These are phyloP conservation scores for Hylaeus anthracinus DNA, from an alignment of 1,140 invertebrate genomes.

Conservation along the genomic window DNA sequence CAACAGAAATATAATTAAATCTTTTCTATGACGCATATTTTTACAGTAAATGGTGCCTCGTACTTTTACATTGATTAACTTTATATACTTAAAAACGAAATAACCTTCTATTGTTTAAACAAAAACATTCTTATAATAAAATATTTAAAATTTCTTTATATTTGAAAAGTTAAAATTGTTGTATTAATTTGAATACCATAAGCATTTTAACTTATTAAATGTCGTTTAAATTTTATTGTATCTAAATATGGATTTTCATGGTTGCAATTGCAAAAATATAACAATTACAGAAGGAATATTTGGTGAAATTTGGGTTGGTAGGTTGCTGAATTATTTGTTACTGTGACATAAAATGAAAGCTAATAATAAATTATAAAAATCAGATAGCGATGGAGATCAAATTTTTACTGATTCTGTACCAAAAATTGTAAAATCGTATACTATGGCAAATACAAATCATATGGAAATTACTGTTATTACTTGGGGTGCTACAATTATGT, in stretches of 20 bases:
- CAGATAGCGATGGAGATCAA: slow-evolving; percentile 13
- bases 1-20: slow-evolving; percentile 34
- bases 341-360: neutral
- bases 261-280: slow-evolving; percentile 63
- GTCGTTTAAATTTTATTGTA: neutral
- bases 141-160: neutral
- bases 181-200: slow-evolving; percentile 1
- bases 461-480: slow-evolving; percentile 83
- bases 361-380: slow-evolving; percentile 20
- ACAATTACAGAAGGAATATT: slow-evolving; percentile 69
- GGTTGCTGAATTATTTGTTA: slow-evolving; percentile 1
- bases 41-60: neutral
- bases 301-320: slow-evolving; percentile 65
- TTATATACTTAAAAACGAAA: neutral
- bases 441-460: slow-evolving; percentile 80
- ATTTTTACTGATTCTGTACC: slow-evolving; percentile 8
- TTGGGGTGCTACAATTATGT: slow-evolving; percentile 86
- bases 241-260: slow-evolving; percentile 55
- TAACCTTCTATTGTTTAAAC: slow-evolving; percentile 37
- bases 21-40: slow-evolving; percentile 20
- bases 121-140: neutral
- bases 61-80: neutral
- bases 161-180: slow-evolving; percentile 28
- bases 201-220: neutral
- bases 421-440: slow-evolving; percentile 76